phyloP scores from a whole-genome alignment of 2,113 vertebrate genomes.

The Alosa alosa region DNA sequence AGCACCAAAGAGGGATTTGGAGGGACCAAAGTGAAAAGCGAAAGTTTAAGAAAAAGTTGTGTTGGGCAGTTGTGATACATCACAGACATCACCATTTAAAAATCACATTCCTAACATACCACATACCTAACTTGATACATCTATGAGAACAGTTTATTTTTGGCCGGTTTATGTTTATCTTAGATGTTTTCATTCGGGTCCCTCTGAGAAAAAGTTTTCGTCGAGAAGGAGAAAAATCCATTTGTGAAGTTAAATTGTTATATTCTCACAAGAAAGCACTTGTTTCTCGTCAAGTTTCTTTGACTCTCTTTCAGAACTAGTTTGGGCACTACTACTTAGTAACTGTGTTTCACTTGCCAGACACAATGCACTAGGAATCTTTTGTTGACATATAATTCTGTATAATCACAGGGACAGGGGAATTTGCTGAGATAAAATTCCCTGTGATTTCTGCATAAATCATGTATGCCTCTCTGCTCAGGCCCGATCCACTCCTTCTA shows the following conservation, averaged over 20 bases:
- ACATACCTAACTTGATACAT: too few species aligned
- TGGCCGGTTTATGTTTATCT: too few species aligned
- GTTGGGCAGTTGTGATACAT: background rate
- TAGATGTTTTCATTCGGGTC: too few species aligned
- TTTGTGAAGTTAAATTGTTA: background rate
- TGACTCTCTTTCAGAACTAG: background rate
- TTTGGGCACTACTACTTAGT: too few species aligned
- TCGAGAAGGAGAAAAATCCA: too few species aligned
- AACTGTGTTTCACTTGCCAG: background rate
- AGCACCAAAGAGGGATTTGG: background rate
- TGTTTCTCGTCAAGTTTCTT: background rate
- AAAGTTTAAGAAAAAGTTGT: background rate
- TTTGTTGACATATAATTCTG: background rate
- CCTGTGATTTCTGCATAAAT: constrained; percentile 5
- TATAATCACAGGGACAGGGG: background rate
- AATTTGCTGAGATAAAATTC: background rate
- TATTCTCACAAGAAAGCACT: background rate
- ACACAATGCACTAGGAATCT: background rate
- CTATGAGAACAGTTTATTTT: too few species aligned
- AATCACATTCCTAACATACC: too few species aligned
- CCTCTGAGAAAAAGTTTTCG: too few species aligned
- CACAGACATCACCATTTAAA: too few species aligned
- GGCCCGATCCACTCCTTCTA: background rate
- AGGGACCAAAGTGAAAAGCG: background rate
- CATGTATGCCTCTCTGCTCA: background rate